Percentiles rank a stretch among this genome's conserved stretches.
phyloP scores from a whole-genome alignment of 2,888 invertebrate genomes.

The Sesamia inferens region DNA sequence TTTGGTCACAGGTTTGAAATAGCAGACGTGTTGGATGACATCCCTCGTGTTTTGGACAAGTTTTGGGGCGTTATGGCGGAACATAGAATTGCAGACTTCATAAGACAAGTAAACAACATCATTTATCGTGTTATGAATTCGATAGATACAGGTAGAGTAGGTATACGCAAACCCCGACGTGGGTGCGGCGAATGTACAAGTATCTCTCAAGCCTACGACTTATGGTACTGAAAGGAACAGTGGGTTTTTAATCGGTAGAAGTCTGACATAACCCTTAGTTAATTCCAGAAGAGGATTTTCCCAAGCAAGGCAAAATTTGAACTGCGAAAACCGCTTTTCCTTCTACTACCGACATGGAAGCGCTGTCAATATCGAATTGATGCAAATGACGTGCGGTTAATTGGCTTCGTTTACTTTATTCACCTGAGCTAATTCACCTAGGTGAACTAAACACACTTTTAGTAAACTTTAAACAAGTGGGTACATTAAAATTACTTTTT shows the following conservation, averaged over 20 bases:
- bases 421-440: too few species aligned
- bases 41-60: constrained; percentile 77
- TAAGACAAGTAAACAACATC: constrained; percentile 77
- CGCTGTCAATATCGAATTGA: not conserved
- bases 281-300: too few species aligned
- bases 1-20: constrained; percentile 77
- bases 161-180: too few species aligned
- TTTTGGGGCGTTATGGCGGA: constrained; percentile 82
- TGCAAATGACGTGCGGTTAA: not conserved
- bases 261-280: too few species aligned
- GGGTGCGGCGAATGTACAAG: too few species aligned
- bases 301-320: not conserved
- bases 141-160: not conserved
- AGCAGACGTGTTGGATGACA: constrained; percentile 77
- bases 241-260: too few species aligned
- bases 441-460: too few species aligned
- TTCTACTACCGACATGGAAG: not conserved
- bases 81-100: constrained; percentile 80
- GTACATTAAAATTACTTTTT: too few species aligned
- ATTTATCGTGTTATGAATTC: constrained; percentile 1
- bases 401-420: too few species aligned
- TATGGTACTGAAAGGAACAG: too few species aligned
- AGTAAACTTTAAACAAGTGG: too few species aligned
- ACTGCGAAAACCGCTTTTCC: not conserved
- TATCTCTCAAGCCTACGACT: too few species aligned